Evolutionary conservation across 2,797 vertebrate genomes (phyloP).

Genomic region (Rhinophrynus dorsalis): DNA sequence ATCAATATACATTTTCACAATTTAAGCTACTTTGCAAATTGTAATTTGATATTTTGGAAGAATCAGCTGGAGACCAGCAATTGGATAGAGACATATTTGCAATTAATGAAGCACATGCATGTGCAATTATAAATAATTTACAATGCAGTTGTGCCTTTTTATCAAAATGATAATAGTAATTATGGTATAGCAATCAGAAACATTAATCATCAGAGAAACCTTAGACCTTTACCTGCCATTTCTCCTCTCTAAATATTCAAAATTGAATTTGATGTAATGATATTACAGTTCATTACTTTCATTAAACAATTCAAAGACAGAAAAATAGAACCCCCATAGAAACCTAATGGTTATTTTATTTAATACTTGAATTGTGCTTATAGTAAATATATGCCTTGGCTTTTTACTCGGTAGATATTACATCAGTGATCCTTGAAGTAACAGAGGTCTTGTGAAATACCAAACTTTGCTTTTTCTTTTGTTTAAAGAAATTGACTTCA

Average conservation of each 20-base stretch:
- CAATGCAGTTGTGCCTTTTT: neutral
- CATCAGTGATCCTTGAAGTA: too few relatives aligned
- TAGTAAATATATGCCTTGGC: too few relatives aligned
- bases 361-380: too few relatives aligned
- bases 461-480: too few relatives aligned
- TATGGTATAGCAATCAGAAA: neutral
- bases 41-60: conserved; percentile 5
- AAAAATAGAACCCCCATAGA: neutral
- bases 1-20: neutral
- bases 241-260: neutral
- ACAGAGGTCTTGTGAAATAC: too few relatives aligned
- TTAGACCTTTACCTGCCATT: neutral
- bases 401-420: too few relatives aligned
- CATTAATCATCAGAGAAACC: neutral
- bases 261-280: neutral
- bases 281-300: neutral
- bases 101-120: neutral
- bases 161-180: neutral
- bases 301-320: neutral
- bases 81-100: neutral
- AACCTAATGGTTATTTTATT: too few relatives aligned
- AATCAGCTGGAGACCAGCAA: neutral
- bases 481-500: too few relatives aligned
- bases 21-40: neutral
- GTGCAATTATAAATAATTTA: neutral